These are phyloP conservation scores for Ectropis grisescens DNA, from an alignment of 1,140 invertebrate species.

Conservation along the genomic window DNA sequence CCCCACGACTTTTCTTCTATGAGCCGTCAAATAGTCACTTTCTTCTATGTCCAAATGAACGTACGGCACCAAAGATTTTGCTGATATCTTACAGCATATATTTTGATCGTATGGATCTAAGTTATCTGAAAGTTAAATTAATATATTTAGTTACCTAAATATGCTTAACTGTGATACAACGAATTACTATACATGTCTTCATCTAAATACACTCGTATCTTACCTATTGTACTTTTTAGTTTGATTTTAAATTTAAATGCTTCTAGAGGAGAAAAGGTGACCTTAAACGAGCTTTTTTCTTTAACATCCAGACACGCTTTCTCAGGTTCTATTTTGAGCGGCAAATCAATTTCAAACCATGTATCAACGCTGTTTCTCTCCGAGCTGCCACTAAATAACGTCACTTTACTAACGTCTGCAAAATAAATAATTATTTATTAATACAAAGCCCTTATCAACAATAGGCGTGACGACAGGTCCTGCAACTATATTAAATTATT, in stretches of 20 bases:
- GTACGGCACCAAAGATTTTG: slow-evolving; percentile 65
- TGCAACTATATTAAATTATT: too few species aligned
- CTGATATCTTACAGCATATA: slow-evolving; percentile 39
- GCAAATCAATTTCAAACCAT: slow-evolving; percentile 53
- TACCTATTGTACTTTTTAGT: slow-evolving; percentile 50
- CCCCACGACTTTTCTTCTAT: slow-evolving; percentile 45
- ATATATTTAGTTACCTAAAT: slow-evolving; percentile 8
- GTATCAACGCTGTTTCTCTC: slow-evolving; percentile 48
- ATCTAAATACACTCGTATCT: too few species aligned
- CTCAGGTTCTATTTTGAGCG: slow-evolving; percentile 39
- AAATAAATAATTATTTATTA: slow-evolving; percentile 7
- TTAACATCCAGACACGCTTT: slow-evolving; percentile 39
- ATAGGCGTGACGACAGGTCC: too few species aligned
- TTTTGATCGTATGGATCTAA: slow-evolving; percentile 51
- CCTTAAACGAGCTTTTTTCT: slow-evolving; percentile 29
- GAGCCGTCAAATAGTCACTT: slow-evolving; percentile 64
- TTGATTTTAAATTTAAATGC: slow-evolving; percentile 48
- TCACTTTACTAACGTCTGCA: slow-evolving; percentile 37
- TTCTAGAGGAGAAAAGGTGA: slow-evolving; percentile 47
- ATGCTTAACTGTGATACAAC: too few species aligned
- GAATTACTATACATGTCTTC: too few species aligned
- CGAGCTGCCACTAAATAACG: slow-evolving; percentile 38
- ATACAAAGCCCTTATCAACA: too few species aligned
- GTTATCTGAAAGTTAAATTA: slow-evolving; percentile 46
- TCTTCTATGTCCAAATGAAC: slow-evolving; percentile 69